phyloP scores from a whole-genome alignment of 2,888 invertebrate genomes.

The Tenthredo amoena region DNA sequence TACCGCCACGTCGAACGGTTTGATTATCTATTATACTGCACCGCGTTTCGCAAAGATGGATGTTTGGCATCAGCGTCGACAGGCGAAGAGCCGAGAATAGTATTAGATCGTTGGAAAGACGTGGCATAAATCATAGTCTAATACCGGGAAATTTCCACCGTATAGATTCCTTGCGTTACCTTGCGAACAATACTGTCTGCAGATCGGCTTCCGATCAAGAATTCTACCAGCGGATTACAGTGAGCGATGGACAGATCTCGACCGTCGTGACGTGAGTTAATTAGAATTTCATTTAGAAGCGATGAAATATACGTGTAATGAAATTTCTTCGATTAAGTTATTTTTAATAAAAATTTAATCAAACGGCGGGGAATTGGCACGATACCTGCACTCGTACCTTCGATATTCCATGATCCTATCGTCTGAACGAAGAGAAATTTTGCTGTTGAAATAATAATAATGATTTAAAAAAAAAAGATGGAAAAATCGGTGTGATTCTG shows the following conservation, averaged over 20 bases:
- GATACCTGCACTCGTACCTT: neutral
- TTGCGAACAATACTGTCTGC: constrained; percentile 20
- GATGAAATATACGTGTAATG: neutral
- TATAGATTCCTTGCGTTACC: neutral
- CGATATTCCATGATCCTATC: neutral
- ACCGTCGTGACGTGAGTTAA: neutral
- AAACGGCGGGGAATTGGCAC: neutral
- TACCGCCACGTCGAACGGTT: constrained; percentile 15
- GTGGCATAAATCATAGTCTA: constrained; percentile 32
- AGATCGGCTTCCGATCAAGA: neutral
- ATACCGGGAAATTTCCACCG: constrained; percentile 4
- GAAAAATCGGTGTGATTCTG: neutral
- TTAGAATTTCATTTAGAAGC: neutral
- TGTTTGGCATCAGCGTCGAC: neutral
- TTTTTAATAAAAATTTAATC: neutral
- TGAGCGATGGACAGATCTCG: neutral
- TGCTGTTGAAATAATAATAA: neutral
- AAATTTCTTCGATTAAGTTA: neutral
- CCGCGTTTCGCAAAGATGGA: constrained; percentile 9
- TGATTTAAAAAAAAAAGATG: neutral
- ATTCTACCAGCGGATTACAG: neutral
- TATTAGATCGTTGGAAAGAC: neutral
- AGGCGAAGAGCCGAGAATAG: neutral
- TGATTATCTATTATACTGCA: constrained; percentile 12
- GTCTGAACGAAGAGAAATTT: neutral